Evolutionary conservation across 2,888 invertebrate species (phyloP).

Genomic region (Hybos culiciformis): DNA sequence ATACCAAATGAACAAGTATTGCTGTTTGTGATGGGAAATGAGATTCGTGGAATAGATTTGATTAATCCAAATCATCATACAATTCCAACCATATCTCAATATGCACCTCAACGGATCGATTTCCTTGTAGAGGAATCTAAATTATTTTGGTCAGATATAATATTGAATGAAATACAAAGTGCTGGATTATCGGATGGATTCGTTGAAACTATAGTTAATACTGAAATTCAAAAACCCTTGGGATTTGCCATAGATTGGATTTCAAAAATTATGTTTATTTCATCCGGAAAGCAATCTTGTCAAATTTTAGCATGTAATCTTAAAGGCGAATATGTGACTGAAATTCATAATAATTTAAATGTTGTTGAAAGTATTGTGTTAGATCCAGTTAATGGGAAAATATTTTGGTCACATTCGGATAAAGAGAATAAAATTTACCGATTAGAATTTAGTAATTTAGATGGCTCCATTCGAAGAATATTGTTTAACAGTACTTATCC

Average conservation of each 20-base stretch:
- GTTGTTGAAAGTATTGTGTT: slow-evolving; percentile 53
- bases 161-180: slow-evolving; percentile 59
- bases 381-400: slow-evolving; percentile 48
- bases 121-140: slow-evolving; percentile 49
- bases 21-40: slow-evolving; percentile 58
- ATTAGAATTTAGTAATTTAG: slow-evolving; percentile 51
- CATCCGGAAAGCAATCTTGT: slow-evolving; percentile 39
- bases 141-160: slow-evolving; percentile 67
- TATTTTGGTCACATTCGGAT: slow-evolving; percentile 43
- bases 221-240: slow-evolving; percentile 40
- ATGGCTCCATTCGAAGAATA: slow-evolving; percentile 41
- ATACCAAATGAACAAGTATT: slow-evolving; percentile 65
- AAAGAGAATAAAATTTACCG: slow-evolving; percentile 29
- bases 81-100: slow-evolving; percentile 62
- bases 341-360: slow-evolving; percentile 29
- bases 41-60: slow-evolving; percentile 73
- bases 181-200: slow-evolving; percentile 53
- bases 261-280: slow-evolving; percentile 46
- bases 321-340: slow-evolving; percentile 53
- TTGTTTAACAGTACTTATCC: slow-evolving; percentile 24
- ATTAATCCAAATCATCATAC: slow-evolving; percentile 60
- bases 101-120: slow-evolving; percentile 54
- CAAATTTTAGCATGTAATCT: slow-evolving; percentile 56
- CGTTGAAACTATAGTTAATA: slow-evolving; percentile 59
- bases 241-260: slow-evolving; percentile 77